Evolutionary conservation across 2,113 vertebrate genomes (phyloP).

Genomic region (Chionis minor): DNA sequence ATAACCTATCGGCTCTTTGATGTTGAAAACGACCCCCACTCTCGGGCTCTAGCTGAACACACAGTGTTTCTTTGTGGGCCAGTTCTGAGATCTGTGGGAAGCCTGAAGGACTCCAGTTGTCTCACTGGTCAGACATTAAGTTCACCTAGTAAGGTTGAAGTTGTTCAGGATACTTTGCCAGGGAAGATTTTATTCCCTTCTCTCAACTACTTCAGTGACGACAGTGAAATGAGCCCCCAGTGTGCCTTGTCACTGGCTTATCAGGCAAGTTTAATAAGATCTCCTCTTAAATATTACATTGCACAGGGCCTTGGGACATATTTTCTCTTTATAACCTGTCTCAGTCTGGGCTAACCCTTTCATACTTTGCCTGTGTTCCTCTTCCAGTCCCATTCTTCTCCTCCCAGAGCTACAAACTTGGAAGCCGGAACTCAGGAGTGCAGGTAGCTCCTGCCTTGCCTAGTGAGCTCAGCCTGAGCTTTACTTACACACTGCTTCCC

Average conservation of each 20-base stretch:
- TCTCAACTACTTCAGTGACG: background rate
- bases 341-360: background rate
- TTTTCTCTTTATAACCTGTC: background rate
- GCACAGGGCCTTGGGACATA: background rate
- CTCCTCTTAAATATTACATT: background rate
- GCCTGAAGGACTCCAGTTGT: fast-evolving
- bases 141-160: background rate
- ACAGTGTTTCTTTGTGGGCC: background rate
- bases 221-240: background rate
- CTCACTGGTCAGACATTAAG: background rate
- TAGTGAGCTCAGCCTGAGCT: background rate
- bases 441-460: background rate
- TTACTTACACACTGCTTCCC: background rate
- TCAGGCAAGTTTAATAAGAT: background rate
- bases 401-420: background rate
- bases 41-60: background rate
- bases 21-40: background rate
- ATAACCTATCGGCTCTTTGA: background rate
- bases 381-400: background rate
- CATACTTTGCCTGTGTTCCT: background rate
- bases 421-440: background rate
- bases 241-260: background rate
- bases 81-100: background rate
- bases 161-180: background rate
- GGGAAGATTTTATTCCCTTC: background rate